phyloP scores from a whole-genome alignment of 2,113 vertebrate species.

The Leiothrix lutea region DNA sequence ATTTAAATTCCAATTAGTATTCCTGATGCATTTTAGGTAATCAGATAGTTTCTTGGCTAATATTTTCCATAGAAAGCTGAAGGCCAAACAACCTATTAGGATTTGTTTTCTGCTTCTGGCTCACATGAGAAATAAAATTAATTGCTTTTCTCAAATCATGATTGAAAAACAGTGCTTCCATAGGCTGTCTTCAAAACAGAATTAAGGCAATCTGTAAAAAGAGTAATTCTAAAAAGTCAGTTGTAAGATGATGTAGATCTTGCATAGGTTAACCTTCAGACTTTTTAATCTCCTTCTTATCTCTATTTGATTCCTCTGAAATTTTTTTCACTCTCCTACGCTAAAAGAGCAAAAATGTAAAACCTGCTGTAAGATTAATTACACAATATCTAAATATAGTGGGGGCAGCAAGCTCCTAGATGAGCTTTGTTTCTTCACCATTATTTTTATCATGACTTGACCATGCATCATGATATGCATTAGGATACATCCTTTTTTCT shows the following conservation, averaged over 20 bases:
- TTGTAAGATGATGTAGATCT: not conserved
- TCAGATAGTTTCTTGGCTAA: not conserved
- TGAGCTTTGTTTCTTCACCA: not conserved
- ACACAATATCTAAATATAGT: not conserved
- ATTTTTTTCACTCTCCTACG: not conserved
- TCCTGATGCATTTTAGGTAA: not conserved
- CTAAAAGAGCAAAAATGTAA: not conserved
- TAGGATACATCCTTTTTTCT: not conserved
- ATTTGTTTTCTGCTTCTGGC: not conserved
- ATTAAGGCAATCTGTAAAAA: not conserved
- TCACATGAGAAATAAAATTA: not conserved
- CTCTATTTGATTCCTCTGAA: not conserved
- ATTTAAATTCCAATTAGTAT: not conserved
- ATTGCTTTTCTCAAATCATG: not conserved
- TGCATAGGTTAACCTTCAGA: not conserved
- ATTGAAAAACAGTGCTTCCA: not conserved
- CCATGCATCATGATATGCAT: not conserved
- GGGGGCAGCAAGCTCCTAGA: not conserved
- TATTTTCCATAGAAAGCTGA: not conserved
- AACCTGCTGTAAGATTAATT: constrained; percentile 9
- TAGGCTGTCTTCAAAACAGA: not conserved
- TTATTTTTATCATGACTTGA: not conserved
- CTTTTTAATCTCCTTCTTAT: not conserved
- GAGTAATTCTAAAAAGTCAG: not conserved
- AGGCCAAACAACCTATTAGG: not conserved